phyloP scores from a whole-genome alignment of 2,113 vertebrate species.

The Python bivittatus region DNA sequence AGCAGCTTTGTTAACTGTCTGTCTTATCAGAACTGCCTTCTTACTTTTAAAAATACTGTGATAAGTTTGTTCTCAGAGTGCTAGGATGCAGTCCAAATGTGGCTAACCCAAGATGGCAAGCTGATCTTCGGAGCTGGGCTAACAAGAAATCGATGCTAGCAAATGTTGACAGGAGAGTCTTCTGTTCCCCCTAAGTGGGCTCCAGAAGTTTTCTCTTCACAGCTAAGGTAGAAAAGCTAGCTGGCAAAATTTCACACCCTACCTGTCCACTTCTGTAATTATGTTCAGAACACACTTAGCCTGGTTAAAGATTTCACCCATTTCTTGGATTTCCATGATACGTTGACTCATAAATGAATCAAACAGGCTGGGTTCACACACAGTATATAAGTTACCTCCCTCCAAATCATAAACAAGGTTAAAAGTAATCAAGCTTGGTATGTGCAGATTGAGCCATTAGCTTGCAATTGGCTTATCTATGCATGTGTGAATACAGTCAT shows the following conservation, averaged over 20 bases:
- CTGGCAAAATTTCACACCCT: background rate
- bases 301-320: background rate
- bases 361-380: background rate
- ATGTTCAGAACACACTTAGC: background rate
- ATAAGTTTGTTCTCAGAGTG: background rate
- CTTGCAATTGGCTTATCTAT: background rate
- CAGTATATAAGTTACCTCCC: background rate
- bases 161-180: background rate
- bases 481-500: background rate
- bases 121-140: background rate
- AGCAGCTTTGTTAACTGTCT: background rate
- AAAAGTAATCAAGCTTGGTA: background rate
- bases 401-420: background rate
- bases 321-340: background rate
- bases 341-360: background rate
- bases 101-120: background rate
- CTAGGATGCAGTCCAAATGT: background rate
- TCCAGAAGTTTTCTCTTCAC: background rate
- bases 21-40: background rate
- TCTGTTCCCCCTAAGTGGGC: background rate
- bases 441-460: background rate
- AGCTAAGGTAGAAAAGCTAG: background rate
- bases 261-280: background rate
- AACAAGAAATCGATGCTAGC: background rate
- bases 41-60: background rate